Conservation (phyloP, 2,113 vertebrate genomes). For the Vireo altiloquus region DNA sequence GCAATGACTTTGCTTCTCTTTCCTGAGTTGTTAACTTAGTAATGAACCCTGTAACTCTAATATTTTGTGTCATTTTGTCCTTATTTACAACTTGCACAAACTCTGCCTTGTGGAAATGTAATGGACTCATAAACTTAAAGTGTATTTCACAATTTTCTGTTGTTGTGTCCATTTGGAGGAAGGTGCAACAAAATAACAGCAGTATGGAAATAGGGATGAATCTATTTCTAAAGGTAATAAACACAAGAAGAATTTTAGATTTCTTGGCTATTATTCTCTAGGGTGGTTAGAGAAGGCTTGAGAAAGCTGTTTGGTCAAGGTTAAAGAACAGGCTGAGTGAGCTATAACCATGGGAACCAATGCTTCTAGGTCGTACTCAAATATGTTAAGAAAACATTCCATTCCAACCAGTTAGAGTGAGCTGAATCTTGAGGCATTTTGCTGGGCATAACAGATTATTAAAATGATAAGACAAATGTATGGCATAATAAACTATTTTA, state of each 20-base stretch:
- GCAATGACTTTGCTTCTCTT: background rate
- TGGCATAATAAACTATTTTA: background rate
- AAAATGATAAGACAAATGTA: background rate
- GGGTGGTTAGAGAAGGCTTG: background rate
- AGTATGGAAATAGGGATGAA: background rate
- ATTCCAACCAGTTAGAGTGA: background rate
- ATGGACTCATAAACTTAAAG: background rate
- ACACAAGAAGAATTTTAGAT: background rate
- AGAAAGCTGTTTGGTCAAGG: background rate
- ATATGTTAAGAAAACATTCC: conserved; percentile 28
- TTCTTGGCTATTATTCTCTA: background rate
- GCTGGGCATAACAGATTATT: background rate
- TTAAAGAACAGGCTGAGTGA: background rate
- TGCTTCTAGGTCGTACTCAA: background rate
- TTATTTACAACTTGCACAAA: background rate
- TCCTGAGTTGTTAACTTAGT: background rate
- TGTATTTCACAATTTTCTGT: background rate
- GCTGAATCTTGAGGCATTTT: background rate
- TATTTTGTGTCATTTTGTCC: background rate
- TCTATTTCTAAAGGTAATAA: background rate
- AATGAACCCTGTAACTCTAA: background rate
- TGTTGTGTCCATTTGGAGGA: background rate
- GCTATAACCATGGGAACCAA: background rate
- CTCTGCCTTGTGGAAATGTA: background rate
- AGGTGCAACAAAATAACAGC: background rate